Evolutionary conservation across 2,113 vertebrate species (phyloP), one percentile per base, ranked within the genome.

Genomic region (Thermophis baileyi): DNA sequence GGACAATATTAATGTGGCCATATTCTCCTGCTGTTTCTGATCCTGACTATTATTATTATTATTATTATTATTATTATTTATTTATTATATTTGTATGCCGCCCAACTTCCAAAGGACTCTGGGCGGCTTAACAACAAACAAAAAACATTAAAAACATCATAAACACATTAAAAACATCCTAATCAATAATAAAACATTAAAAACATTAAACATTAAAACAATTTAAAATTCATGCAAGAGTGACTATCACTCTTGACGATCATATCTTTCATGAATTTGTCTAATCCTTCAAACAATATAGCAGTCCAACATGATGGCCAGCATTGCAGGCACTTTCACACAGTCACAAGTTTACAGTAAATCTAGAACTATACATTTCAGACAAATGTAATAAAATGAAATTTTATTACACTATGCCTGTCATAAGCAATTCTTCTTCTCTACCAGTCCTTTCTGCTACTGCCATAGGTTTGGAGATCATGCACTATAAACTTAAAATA

Each of bases 401-500:
- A 55, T 55, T 22, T 57, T 9, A 25, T 25, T 25, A 57, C 44
- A 63, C 63, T 9, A 12, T 63, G 57, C 47, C 44, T n/a, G 55
- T 50, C 44, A 27, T 49, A 69, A 69, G 20, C 30, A 16, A 11
- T 40, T 35, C 54, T 24, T 69, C 12, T 16, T 51, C 49, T 51
- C 10, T 35, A 49, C 46, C 50, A n/a, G 12, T 46, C 27, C 18
- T 22, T 53, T 27, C 47, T 60, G 3, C 57, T 35, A 20, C 3
- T 69, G 7, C 49, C 50, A 35, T 30, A 53, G 14, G n/a, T 53
- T 85, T 63, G 46, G 46, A 85, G 20, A 40, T 91, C 90, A 54
- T 93, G 85, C n/a, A 25, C 53, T 40, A 6, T 85, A 93, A 89
- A 11, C 93, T 35, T 86, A 89, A 93, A 94, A 92, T 24, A 10